A percentile compares a stretch with the other conserved stretches of the same genome.
phyloP scores from a whole-genome alignment of 2,888 invertebrate genomes.

The Congeria kusceri region DNA sequence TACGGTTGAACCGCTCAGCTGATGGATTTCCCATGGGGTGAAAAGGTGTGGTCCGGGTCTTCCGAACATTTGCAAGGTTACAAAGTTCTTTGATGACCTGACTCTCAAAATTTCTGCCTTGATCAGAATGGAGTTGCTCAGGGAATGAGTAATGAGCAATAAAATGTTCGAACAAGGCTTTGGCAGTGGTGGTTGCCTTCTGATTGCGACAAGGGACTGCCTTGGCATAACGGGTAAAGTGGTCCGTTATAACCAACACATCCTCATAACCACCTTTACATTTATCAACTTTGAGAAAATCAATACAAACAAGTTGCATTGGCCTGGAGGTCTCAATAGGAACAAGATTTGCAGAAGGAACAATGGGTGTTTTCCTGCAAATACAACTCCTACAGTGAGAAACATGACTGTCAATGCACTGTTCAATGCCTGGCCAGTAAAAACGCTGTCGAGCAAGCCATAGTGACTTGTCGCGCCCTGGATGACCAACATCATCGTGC shows the following conservation, averaged over 20 bases:
- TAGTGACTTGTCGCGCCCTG: slow-evolving; percentile 35
- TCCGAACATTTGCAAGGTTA: slow-evolving; percentile 25
- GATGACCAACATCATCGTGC: slow-evolving; percentile 23
- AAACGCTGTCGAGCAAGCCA: slow-evolving; percentile 35
- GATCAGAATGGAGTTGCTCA: slow-evolving; percentile 37
- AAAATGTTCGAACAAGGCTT: slow-evolving; percentile 28
- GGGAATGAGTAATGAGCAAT: slow-evolving; percentile 40
- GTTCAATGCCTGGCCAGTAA: slow-evolving; percentile 42
- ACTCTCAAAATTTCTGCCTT: slow-evolving; percentile 48
- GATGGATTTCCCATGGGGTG: slow-evolving; percentile 50
- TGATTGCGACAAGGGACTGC: too few species aligned
- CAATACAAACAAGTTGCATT: slow-evolving; percentile 43
- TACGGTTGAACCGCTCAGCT: slow-evolving; percentile 43
- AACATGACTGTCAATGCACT: slow-evolving; percentile 4
- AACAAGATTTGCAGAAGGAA: slow-evolving; percentile 17
- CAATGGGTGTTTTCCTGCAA: slow-evolving; percentile 14
- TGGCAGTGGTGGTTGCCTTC: too few species aligned
- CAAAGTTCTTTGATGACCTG: slow-evolving; percentile 36
- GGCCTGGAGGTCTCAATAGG: slow-evolving; percentile 35
- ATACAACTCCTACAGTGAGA: slow-evolving; percentile 19
- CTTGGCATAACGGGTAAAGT: slow-evolving; percentile 37
- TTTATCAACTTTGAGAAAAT: slow-evolving; percentile 20
- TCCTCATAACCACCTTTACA: slow-evolving; percentile 24
- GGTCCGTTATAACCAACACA: slow-evolving; percentile 37
- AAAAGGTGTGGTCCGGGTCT: slow-evolving; percentile 41